Evolutionary conservation across 1,140 invertebrate genomes (phyloP).

Genomic region (Maniola jurtina): DNA sequence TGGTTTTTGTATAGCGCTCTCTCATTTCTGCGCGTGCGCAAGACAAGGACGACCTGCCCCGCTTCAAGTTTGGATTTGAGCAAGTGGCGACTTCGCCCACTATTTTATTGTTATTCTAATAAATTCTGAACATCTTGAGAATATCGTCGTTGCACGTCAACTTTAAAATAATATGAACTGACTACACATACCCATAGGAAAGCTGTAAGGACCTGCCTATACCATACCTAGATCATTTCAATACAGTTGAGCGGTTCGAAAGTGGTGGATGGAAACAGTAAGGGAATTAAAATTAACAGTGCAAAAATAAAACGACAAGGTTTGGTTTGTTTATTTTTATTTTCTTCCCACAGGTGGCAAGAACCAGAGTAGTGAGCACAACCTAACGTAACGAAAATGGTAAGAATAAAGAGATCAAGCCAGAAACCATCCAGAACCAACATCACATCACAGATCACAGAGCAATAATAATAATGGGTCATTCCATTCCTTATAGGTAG

Average conservation of each 20-base stretch:
- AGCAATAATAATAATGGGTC: conserved; percentile 2
- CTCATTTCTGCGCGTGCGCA: conserved; percentile 50
- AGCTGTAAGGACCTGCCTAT: no score
- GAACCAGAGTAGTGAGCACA: conserved; percentile 75
- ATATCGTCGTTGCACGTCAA: background rate
- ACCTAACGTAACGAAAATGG: conserved; percentile 74
- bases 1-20: conserved; percentile 74
- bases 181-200: no score
- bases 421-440: background rate
- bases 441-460: background rate
- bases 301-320: conserved; percentile 53
- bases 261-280: no score
- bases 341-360: conserved; percentile 75
- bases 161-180: background rate
- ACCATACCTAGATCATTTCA: no score
- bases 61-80: conserved; percentile 57
- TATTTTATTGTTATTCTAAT: conserved; percentile 63
- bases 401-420: conserved; percentile 43
- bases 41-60: conserved; percentile 49
- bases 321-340: conserved; percentile 70
- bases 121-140: conserved; percentile 39
- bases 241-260: no score
- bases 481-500: conserved; percentile 21
- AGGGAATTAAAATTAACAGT: background rate
- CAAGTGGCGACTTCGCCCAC: conserved; percentile 66